These are phyloP conservation scores for Lipophrys pholis DNA, from an alignment of 2,113 vertebrate species.

Conservation along the genomic window DNA sequence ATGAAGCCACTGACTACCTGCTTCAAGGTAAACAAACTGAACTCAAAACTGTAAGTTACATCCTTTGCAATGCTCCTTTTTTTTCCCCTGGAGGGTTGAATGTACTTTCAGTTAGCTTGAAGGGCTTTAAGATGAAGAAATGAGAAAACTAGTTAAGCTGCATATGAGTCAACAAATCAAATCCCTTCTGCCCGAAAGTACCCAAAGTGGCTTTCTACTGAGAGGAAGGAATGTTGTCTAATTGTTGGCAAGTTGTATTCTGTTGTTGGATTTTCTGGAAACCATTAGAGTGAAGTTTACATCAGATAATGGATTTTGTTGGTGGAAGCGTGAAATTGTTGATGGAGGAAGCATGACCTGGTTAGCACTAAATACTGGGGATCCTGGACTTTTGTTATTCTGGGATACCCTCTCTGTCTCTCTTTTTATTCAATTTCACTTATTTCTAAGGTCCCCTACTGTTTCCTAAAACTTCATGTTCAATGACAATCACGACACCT, in stretches of 20 bases:
- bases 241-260: conserved; percentile 21
- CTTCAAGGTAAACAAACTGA: conserved; percentile 70
- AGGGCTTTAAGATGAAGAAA: conserved; percentile 22
- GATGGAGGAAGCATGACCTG: conserved; percentile 30
- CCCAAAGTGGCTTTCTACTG: conserved; percentile 27
- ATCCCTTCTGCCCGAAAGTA: conserved; percentile 8
- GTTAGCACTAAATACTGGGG: conserved; percentile 30
- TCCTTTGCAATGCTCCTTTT: not conserved
- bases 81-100: not conserved
- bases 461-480: too few relatives aligned
- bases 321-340: conserved; percentile 34
- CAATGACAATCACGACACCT: too few relatives aligned
- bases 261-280: conserved; percentile 45
- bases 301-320: conserved; percentile 44
- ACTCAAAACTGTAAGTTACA: not conserved
- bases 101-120: not conserved
- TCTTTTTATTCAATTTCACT: too few relatives aligned
- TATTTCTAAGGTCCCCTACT: too few relatives aligned
- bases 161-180: conserved; percentile 18
- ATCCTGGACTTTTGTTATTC: conserved; percentile 17
- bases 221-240: conserved; percentile 40
- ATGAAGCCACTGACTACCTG: conserved; percentile 91
- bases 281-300: conserved; percentile 33
- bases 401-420: too few relatives aligned
- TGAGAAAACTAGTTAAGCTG: conserved; percentile 11